A percentile compares a stretch with the other conserved stretches of the same genome.
phyloP scores from a whole-genome alignment of 2,888 invertebrate species.

The Cantharis rufa region DNA sequence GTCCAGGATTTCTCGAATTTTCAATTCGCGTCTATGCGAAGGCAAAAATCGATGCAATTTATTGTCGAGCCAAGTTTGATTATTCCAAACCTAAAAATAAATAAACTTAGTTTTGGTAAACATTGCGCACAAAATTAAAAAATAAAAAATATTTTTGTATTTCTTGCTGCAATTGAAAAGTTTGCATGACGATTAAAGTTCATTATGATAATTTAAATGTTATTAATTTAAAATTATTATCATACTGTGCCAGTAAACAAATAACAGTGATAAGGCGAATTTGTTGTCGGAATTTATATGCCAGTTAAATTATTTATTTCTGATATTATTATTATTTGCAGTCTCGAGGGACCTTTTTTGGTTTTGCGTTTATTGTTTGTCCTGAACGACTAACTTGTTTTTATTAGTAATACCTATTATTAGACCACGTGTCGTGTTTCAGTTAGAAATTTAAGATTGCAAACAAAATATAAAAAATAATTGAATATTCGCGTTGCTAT shows the following conservation, averaged over 20 bases:
- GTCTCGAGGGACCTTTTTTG: not conserved
- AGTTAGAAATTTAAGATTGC: too few relatives aligned
- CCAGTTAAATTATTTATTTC: not conserved
- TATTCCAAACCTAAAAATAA: conserved; percentile 34
- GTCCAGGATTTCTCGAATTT: conserved; percentile 23
- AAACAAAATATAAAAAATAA: too few relatives aligned
- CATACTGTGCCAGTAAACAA: not conserved
- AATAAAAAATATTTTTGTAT: not conserved
- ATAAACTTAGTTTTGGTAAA: not conserved
- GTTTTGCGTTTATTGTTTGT: too few relatives aligned
- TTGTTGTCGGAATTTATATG: not conserved
- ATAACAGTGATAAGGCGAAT: not conserved
- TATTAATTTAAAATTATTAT: not conserved
- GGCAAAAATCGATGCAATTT: conserved; percentile 19
- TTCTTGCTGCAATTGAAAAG: not conserved
- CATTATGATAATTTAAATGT: not conserved
- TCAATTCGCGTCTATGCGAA: conserved; percentile 9
- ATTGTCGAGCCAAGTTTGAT: conserved; percentile 35
- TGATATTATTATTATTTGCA: not conserved
- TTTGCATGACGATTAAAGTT: not conserved
- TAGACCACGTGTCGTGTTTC: too few relatives aligned
- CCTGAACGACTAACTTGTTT: too few relatives aligned
- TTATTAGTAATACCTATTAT: too few relatives aligned
- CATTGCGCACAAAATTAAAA: not conserved
- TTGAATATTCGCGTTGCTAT: not conserved